Percentiles rank a stretch among this genome's conserved stretches.
Conservation (phyloP, 2,113 vertebrate genomes). For the Tangachromis dhanisi region DNA sequence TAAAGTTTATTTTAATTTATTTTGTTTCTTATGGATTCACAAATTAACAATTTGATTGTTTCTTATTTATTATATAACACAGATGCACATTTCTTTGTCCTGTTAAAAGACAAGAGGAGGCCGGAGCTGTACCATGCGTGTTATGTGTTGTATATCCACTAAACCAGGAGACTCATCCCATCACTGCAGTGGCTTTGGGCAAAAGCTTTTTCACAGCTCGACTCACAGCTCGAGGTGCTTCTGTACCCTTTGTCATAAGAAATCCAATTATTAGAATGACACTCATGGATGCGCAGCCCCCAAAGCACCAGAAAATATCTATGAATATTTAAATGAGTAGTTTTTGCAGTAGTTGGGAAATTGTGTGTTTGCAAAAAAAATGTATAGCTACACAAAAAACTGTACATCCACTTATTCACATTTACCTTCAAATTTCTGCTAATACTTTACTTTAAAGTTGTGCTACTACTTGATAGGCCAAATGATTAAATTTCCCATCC, state of each 20-base stretch:
- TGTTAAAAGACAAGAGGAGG: neutral
- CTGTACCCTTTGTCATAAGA: neutral
- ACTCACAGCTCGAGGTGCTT: neutral
- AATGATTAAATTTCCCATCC: neutral
- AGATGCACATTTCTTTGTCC: neutral
- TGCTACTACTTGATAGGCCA: neutral
- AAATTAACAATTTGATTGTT: neutral
- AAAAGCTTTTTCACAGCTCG: conserved; percentile 1
- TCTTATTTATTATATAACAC: neutral
- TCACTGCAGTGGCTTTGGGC: neutral
- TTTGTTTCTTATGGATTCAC: neutral
- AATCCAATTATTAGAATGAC: conserved; percentile 19
- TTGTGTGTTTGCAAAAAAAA: neutral
- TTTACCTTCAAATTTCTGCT: neutral
- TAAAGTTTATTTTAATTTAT: neutral
- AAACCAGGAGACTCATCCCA: conserved; percentile 23
- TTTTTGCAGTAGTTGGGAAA: neutral
- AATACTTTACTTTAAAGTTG: neutral
- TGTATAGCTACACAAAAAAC: neutral
- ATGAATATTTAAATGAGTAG: neutral
- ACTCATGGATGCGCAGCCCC: neutral
- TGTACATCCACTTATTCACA: neutral
- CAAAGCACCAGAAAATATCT: neutral
- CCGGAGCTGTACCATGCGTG: neutral
- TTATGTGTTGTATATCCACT: neutral